A percentile compares a stretch with the other conserved stretches of the same genome.
phyloP scores from a whole-genome alignment of 2,797 vertebrate species.

The Sylvilagus floridanus region DNA sequence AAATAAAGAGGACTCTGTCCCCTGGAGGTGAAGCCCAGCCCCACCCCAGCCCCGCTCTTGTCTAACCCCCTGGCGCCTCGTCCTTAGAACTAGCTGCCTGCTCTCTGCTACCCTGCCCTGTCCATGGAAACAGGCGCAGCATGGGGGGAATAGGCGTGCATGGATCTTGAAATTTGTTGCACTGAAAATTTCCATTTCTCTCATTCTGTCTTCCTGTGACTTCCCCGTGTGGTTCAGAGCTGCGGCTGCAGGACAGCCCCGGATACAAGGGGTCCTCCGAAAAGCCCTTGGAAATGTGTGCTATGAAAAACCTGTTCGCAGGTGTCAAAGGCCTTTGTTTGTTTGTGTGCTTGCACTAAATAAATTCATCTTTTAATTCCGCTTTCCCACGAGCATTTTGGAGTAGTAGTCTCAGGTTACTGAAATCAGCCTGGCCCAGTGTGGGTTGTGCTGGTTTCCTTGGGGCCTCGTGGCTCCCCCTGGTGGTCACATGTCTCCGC shows the following conservation, averaged over 20 bases:
- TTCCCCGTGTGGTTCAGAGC: neutral
- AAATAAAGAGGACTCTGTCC: neutral
- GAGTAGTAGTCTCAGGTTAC: constrained; percentile 9
- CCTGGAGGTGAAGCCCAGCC: neutral
- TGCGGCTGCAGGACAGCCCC: neutral
- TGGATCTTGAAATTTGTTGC: no score
- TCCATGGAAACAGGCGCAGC: constrained; percentile 25
- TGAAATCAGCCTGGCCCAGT: neutral
- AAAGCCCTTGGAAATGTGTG: no score
- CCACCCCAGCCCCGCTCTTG: constrained; percentile 1
- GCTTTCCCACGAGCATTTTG: no score
- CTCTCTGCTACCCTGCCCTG: neutral
- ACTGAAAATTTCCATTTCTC: no score
- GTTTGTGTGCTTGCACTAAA: no score
- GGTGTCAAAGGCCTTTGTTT: no score
- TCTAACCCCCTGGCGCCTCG: neutral
- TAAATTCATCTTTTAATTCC: no score
- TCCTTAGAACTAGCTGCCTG: neutral
- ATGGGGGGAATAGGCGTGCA: neutral
- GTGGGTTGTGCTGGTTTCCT: neutral
- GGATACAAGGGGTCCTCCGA: no score
- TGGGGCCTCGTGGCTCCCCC: neutral
- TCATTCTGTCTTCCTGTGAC: no score
- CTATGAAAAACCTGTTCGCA: no score
- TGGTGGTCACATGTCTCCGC: neutral